Base-by-base conservation (phyloP, 2,113 vertebrate species). In the Rhinoptilus africanus region DNA sequence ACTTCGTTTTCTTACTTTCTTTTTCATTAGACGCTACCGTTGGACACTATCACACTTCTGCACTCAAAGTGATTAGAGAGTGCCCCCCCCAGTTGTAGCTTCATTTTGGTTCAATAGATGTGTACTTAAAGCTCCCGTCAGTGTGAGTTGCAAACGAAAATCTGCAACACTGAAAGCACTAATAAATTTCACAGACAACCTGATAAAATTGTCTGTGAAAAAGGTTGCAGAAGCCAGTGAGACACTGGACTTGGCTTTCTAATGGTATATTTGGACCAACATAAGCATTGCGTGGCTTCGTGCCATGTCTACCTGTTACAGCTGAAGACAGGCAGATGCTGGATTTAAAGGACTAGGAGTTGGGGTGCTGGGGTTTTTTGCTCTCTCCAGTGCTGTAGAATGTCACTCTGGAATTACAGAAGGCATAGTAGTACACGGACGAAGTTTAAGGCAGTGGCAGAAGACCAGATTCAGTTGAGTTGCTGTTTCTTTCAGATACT, bases 361-460 rank as follows among this genome's bases (percentile, higher is more conserved):
- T 92, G n/a, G 26, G 37, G 16, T 51, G 45, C 37, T 39, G 14
- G 0, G 19, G 2, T 23, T 0, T 32, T 47, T 4, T 76, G 4
- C 41, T 62, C 16, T 43, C 27, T 79, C 13, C 23, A 50, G 27
- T n/a, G 53, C 30, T 87, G 14, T 76, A 28, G 47, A 59, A 68
- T 78, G 43, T 77, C 32, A 10, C 53, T 27, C 14, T 14, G 23
- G 56, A 62, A 3, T 66, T 78, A 59, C 0, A 8, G 68, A 69
- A 89, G 43, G 56, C 14, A 4, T 1, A 34, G 32, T 28, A 50
- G 45, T 71, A 81, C 22, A 43, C 66, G 21, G 16, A 43, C n/a
- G 48, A 43, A 81, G 23, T 27, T 80, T 34, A 67, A 71, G 32
- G 76, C 41, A 56, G 10, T 64, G 87, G 47, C 43, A 68, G 80